A percentile compares a stretch with the other conserved stretches of the same genome.
These are phyloP conservation scores for Drosophila setifemur DNA, from an alignment of 1,140 invertebrate species.

Conservation along the genomic window DNA sequence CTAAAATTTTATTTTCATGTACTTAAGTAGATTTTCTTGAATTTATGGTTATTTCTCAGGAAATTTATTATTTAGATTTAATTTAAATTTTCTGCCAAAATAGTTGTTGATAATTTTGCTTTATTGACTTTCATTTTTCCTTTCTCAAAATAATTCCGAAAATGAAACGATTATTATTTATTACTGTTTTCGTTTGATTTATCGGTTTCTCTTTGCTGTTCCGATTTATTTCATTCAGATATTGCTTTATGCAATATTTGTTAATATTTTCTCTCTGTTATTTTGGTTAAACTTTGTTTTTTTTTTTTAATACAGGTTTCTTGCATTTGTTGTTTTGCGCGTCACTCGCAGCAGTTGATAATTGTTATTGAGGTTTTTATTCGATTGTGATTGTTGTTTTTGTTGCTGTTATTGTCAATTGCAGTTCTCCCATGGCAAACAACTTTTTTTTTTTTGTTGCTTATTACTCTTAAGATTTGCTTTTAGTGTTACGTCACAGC, in stretches of 20 bases:
- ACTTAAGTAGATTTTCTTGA: too few relatives aligned
- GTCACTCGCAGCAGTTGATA: slow-evolving; percentile 52
- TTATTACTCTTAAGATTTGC: slow-evolving; percentile 1
- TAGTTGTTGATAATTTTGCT: too few relatives aligned
- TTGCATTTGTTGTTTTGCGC: slow-evolving; percentile 37
- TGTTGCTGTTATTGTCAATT: slow-evolving; percentile 44
- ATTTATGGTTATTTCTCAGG: too few relatives aligned
- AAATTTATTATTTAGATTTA: too few relatives aligned
- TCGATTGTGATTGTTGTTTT: slow-evolving; percentile 24
- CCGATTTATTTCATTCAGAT: slow-evolving; percentile 17
- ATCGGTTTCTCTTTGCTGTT: slow-evolving; percentile 14
- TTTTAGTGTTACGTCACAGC: slow-evolving; percentile 28
- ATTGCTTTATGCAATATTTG: slow-evolving; percentile 28
- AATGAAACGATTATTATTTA: too few relatives aligned
- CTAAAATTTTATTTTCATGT: too few relatives aligned
- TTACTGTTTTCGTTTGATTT: slow-evolving; percentile 17
- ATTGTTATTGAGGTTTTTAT: slow-evolving; percentile 66
- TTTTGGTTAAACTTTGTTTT: slow-evolving; percentile 16
- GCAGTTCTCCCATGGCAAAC: slow-evolving; percentile 63
- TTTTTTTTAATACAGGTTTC: slow-evolving; percentile 39
- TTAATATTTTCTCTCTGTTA: slow-evolving; percentile 27
- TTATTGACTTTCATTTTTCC: neutral
- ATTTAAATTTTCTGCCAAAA: too few relatives aligned
- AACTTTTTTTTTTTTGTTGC: slow-evolving; percentile 38
- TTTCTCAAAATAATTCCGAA: neutral